Evolutionary conservation across 2,888 invertebrate genomes (phyloP), one percentile per base, ranked within the genome.

Genomic region (Bombylius discolor): DNA sequence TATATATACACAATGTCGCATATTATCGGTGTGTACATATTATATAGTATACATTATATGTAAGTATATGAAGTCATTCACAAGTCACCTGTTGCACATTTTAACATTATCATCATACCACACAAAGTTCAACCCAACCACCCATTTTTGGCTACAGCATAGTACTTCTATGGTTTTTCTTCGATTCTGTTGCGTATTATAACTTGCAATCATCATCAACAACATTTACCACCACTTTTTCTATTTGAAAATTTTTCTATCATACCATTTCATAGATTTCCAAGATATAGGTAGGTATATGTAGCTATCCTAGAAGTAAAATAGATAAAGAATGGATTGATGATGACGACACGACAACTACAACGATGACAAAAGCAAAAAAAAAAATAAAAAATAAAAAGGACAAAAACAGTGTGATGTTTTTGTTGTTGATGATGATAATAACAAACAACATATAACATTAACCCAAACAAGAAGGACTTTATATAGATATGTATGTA

Each of bases 1-100:
- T 46, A 6, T 46, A 14, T 46, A 6, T 23, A 42, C 3, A n/a
- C n/a, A n/a, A 11, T 11, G 8, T 42, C 12, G 12, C 11, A 42
- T 42, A 5, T 42, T 23, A 23, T 23, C 23, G 23, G 23, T 23
- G 23, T 23, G 23, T 23, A 23, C 23, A 42, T 42, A 11, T 42
- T 42, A 4, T 5, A 42, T 1, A 23, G 39, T 11, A 11, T 4
- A 42, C 11, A 42, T 3, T 51, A 51, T 51, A 51, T 55, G 55
- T 55, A 55, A 57, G 55, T 50, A 49, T 49, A 52, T 50, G 55
- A 55, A 59, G 55, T 59, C 56, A 57, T 59, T 57, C 59, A 59
- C 53, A 59, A 57, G 57, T 59, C 56, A 59, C 59, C 59, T 59
- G 59, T 59, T 59, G 59, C 59, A 59, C 23, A 23, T 23, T 23